Evolutionary conservation across 2,797 vertebrate genomes (phyloP).

Genomic region (Smutsia gigantea): DNA sequence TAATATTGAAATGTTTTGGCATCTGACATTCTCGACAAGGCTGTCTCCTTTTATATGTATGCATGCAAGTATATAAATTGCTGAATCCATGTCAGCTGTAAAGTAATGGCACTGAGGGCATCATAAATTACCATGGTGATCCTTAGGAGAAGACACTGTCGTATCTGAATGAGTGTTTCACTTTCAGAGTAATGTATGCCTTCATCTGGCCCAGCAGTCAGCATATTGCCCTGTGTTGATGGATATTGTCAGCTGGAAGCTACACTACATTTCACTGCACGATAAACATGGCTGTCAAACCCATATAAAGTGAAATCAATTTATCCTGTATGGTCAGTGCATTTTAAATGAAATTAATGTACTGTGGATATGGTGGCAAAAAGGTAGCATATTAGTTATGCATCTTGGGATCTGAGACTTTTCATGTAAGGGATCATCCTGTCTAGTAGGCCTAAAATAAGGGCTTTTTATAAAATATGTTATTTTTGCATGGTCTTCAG

Average conservation of each 20-base stretch:
- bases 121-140: conserved; percentile 96
- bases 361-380: conserved; percentile 91
- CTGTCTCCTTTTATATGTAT: conserved; percentile 91
- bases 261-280: conserved; percentile 99
- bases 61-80: conserved; percentile 96
- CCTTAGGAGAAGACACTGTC: conserved; percentile 93
- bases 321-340: conserved; percentile 98
- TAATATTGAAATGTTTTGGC: conserved; percentile 82
- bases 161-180: conserved; percentile 92
- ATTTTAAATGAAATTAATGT: conserved; percentile 99
- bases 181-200: conserved; percentile 98
- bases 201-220: conserved; percentile 99
- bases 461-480: conserved; percentile 53
- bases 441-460: conserved; percentile 58
- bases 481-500: conserved; percentile 52
- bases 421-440: conserved; percentile 79
- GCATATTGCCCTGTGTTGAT: conserved; percentile 97
- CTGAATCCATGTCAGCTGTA: conserved; percentile 97
- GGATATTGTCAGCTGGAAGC: conserved; percentile 98
- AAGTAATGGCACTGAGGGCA: conserved; percentile 93
- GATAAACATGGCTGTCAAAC: conserved; percentile 99
- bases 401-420: conserved; percentile 85
- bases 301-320: conserved; percentile 99
- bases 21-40: conserved; percentile 87
- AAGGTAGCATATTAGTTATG: conserved; percentile 94